phyloP scores from a whole-genome alignment of 2,113 vertebrate species.

The Megatriorchis doriae region DNA sequence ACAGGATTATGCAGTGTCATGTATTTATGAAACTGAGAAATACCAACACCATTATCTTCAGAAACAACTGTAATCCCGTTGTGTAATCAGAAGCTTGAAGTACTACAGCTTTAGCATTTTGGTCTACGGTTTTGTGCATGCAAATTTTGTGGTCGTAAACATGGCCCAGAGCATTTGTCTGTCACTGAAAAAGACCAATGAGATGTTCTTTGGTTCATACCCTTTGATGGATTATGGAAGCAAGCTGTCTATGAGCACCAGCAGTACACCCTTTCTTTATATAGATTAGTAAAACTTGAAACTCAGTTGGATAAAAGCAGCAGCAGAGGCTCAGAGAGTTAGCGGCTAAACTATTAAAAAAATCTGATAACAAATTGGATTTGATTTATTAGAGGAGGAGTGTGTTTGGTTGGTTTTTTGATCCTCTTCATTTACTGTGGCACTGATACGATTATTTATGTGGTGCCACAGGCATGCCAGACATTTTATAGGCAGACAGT shows the following conservation, averaged over 20 bases:
- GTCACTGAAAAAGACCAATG: background rate
- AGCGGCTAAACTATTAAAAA: background rate
- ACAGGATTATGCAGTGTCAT: background rate
- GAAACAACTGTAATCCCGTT: background rate
- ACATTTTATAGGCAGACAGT: background rate
- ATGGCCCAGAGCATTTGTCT: background rate
- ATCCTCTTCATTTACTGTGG: background rate
- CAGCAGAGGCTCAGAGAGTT: background rate
- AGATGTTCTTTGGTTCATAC: background rate
- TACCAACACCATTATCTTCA: background rate
- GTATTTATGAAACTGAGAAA: background rate
- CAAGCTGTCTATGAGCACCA: background rate
- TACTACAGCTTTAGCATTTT: background rate
- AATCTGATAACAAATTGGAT: background rate
- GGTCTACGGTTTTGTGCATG: background rate
- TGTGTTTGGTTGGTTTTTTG: background rate
- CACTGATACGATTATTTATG: background rate
- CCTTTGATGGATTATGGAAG: background rate
- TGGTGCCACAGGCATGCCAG: background rate
- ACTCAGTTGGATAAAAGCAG: background rate
- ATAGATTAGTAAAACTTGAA: background rate
- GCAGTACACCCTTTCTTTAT: background rate
- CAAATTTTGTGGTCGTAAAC: background rate
- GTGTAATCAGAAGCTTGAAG: background rate
- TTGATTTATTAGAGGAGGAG: background rate